A percentile compares a stretch with the other conserved stretches of the same genome.
Evolutionary conservation across 2,113 vertebrate genomes (phyloP).

Genomic region (Bubo bubo): DNA sequence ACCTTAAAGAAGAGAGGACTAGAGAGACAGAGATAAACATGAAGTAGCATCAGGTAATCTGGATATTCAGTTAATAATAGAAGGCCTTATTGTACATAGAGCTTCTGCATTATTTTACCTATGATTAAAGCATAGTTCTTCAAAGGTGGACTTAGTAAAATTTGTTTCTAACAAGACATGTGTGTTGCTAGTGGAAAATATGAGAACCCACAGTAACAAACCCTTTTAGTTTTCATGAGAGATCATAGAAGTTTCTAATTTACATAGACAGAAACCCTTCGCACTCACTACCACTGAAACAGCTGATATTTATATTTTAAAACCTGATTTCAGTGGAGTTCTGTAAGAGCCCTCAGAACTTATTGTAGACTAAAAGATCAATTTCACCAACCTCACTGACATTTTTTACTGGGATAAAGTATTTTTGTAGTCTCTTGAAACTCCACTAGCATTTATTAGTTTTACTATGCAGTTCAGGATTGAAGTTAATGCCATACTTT

Average conservation of each 20-base stretch:
- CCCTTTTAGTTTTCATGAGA: neutral
- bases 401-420: neutral
- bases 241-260: neutral
- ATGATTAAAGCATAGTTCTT: neutral
- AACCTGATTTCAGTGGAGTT: neutral
- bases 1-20: neutral
- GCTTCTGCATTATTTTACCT: neutral
- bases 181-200: neutral
- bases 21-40: neutral
- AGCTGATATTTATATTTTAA: neutral
- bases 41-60: neutral
- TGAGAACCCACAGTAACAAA: neutral
- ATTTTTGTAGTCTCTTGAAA: neutral
- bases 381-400: neutral
- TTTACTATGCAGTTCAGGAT: neutral
- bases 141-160: neutral
- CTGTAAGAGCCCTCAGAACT: neutral
- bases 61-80: neutral
- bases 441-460: neutral
- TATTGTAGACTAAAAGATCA: neutral
- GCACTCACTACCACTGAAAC: neutral
- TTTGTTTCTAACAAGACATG: neutral
- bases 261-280: neutral
- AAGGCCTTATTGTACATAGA: neutral
- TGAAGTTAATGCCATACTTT: neutral